phyloP scores from a whole-genome alignment of 2,113 vertebrate genomes.

The Prietella phreatophila region DNA sequence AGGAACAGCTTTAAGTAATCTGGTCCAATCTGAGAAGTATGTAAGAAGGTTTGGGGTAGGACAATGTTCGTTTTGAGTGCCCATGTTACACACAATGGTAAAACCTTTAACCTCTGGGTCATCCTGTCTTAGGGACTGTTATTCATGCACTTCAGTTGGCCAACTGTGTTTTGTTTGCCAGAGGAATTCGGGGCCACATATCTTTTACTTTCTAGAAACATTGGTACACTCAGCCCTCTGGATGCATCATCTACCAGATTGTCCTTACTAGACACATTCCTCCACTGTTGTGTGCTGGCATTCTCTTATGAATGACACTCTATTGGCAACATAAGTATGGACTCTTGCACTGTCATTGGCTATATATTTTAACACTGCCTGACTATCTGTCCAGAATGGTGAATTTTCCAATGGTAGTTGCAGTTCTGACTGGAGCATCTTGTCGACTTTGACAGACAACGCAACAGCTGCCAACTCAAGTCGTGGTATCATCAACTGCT shows the following conservation, averaged over 20 bases:
- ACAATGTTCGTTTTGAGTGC: too few relatives aligned
- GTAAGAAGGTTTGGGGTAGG: too few relatives aligned
- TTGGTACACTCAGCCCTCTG: background rate
- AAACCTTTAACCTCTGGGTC: too few relatives aligned
- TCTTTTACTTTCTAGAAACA: too few relatives aligned
- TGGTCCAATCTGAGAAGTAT: too few relatives aligned
- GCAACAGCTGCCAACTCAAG: slow-evolving; percentile 35
- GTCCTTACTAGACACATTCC: background rate
- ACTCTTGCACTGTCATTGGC: slow-evolving; percentile 18
- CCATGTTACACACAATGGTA: too few relatives aligned
- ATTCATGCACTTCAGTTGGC: too few relatives aligned
- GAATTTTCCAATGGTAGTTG: background rate
- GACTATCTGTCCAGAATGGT: slow-evolving; percentile 10
- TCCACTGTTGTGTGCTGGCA: slow-evolving; percentile 13
- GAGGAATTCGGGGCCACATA: too few relatives aligned
- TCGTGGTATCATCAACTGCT: slow-evolving; percentile 29
- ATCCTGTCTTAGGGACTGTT: too few relatives aligned
- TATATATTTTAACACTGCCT: slow-evolving; percentile 34
- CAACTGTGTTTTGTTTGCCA: too few relatives aligned
- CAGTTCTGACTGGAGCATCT: slow-evolving; percentile 9
- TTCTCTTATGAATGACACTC: background rate
- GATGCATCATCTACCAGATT: slow-evolving; percentile 20
- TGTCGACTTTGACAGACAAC: slow-evolving; percentile 31
- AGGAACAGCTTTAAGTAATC: too few relatives aligned
- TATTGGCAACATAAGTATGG: slow-evolving; percentile 31